Conservation (phyloP, 2,113 vertebrate genomes). For the Sisor rabdophorus region DNA sequence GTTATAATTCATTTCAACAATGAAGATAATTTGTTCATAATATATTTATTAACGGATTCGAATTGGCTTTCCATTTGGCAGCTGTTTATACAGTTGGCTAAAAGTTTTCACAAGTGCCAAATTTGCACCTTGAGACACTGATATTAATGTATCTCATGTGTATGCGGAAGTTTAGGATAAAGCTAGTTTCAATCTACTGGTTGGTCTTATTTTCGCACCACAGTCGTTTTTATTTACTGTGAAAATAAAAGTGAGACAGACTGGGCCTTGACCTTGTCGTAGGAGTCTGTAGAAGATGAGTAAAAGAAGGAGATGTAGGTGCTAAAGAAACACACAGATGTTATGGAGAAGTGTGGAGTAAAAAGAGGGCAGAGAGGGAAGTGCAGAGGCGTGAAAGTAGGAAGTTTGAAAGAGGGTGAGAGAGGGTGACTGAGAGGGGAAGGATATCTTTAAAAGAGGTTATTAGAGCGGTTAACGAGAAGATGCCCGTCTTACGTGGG, state of each 20-base stretch:
- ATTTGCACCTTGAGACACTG: too few species aligned
- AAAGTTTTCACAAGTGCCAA: too few species aligned
- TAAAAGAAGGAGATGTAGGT: not conserved
- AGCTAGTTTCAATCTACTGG: not conserved
- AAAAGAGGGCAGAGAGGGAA: not conserved
- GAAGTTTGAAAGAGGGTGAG: slow-evolving; percentile 1
- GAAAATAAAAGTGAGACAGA: not conserved
- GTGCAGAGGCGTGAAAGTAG: not conserved
- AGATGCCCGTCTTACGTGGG: slow-evolving; percentile 32
- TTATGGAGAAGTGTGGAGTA: not conserved
- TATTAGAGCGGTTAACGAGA: slow-evolving; percentile 52
- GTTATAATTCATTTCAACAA: too few species aligned
- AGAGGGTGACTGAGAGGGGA: not conserved
- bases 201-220: not conserved
- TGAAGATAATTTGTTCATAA: too few species aligned
- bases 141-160: not conserved
- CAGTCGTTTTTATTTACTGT: not conserved
- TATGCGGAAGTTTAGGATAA: not conserved
- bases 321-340: not conserved
- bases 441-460: slow-evolving; percentile 48
- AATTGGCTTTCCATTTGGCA: too few species aligned
- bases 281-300: not conserved
- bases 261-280: slow-evolving; percentile 1
- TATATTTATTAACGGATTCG: too few species aligned
- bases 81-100: too few species aligned